Conservation (phyloP, 2,113 vertebrate genomes). For the Emberiza fucata region DNA sequence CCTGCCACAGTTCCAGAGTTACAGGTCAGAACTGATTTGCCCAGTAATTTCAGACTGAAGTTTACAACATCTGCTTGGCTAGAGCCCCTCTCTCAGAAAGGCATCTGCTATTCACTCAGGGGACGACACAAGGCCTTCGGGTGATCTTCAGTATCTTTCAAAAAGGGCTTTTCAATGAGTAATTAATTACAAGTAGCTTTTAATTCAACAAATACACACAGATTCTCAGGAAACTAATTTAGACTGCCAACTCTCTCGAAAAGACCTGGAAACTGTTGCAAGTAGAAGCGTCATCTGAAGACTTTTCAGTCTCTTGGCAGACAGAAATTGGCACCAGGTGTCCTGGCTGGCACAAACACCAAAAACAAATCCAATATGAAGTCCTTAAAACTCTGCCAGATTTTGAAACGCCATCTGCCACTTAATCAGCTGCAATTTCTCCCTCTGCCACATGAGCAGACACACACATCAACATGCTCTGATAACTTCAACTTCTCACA, state of each 20-base stretch:
- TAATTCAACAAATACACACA: background rate
- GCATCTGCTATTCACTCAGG: conserved; percentile 4
- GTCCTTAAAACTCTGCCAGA: conserved; percentile 26
- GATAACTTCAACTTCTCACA: background rate
- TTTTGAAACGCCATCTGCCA: conserved; percentile 10
- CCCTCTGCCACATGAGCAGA: background rate
- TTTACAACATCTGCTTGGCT: conserved; percentile 7
- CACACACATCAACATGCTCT: background rate
- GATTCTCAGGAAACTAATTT: background rate
- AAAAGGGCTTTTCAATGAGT: background rate
- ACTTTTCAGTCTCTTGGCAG: background rate
- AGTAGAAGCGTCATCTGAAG: background rate
- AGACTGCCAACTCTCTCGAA: background rate
- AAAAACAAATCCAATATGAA: background rate
- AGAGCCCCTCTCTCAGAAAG: background rate
- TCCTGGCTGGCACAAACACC: background rate
- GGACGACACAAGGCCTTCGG: background rate
- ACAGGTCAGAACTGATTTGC: background rate
- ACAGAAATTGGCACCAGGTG: background rate
- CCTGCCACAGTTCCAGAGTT: background rate
- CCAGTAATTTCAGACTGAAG: background rate
- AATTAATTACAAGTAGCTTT: conserved; percentile 39
- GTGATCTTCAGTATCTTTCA: background rate
- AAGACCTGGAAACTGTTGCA: background rate
- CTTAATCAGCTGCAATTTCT: background rate